These are phyloP conservation scores for Drosophila murphyi DNA, from an alignment of 1,140 invertebrate genomes.

Conservation along the genomic window DNA sequence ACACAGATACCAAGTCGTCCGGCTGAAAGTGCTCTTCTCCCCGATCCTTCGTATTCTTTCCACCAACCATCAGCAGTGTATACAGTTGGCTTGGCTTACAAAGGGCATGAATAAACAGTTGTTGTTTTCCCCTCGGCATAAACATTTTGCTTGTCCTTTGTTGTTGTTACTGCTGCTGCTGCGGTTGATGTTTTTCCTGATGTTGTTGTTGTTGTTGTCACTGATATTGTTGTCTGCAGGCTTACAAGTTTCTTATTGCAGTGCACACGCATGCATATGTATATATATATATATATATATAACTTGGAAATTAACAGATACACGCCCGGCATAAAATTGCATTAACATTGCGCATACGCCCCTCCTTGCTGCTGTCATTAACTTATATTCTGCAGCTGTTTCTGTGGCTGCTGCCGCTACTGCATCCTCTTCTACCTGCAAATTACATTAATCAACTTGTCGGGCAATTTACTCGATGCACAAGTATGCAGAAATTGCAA, in stretches of 20 bases:
- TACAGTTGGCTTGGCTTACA: conserved; percentile 12
- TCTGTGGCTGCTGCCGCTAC: neutral
- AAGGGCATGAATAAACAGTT: conserved; percentile 61
- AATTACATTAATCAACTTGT: conserved; percentile 77
- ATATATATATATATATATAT: conserved; percentile 9
- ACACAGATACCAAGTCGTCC: conserved; percentile 33
- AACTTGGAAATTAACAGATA: conserved; percentile 38
- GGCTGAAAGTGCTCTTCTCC: neutral
- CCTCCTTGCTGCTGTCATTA: conserved; percentile 50
- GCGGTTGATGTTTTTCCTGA: conserved; percentile 15
- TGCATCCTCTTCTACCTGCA: conserved; percentile 44
- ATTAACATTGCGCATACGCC: conserved; percentile 77
- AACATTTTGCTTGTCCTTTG: conserved; percentile 35
- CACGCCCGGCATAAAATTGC: conserved; percentile 54
- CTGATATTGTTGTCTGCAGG: conserved; percentile 59
- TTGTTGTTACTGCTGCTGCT: conserved; percentile 15
- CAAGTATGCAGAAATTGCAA: conserved; percentile 28
- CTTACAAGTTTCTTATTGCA: conserved; percentile 80
- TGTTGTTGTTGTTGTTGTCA: conserved; percentile 38
- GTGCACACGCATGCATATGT: conserved; percentile 28
- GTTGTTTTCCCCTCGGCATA: conserved; percentile 21
- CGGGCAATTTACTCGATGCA: conserved; percentile 67
- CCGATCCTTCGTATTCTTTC: neutral
- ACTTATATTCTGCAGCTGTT: conserved; percentile 56
- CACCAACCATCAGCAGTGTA: no score